These are phyloP conservation scores for Stenichneumon culpator DNA, from an alignment of 2,888 invertebrate species.

Conservation along the genomic window DNA sequence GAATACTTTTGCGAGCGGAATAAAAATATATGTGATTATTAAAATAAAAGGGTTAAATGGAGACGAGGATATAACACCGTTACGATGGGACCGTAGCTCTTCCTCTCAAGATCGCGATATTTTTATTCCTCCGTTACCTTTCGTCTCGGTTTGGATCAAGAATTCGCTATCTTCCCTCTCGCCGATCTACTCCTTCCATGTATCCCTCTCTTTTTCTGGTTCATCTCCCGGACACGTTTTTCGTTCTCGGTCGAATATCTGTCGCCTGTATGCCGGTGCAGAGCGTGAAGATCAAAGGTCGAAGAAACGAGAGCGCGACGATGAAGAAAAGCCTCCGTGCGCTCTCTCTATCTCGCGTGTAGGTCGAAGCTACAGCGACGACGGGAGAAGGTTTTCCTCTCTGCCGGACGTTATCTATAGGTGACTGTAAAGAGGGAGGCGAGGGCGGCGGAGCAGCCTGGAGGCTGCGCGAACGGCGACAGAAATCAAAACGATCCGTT, in stretches of 20 bases:
- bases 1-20: not conserved
- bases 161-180: not conserved
- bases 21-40: not conserved
- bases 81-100: not conserved
- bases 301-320: conserved; percentile 48
- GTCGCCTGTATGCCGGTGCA: conserved; percentile 41
- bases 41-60: not conserved
- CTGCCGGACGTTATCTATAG: conserved; percentile 21
- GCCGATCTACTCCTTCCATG: not conserved
- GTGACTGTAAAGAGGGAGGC: conserved; percentile 1
- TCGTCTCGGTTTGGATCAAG: conserved; percentile 17
- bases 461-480: conserved; percentile 48
- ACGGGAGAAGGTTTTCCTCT: conserved; percentile 29
- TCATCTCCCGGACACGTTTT: not conserved
- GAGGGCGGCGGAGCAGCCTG: conserved; percentile 18
- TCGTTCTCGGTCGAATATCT: conserved; percentile 38
- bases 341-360: not conserved
- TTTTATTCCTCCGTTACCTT: not conserved
- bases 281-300: conserved; percentile 71
- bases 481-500: conserved; percentile 58
- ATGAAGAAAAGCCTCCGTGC: conserved; percentile 23
- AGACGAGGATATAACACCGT: not conserved
- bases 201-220: not conserved
- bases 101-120: conserved; percentile 9
- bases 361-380: conserved; percentile 51